Base-by-base conservation (phyloP, 1,140 invertebrate species). In the Diploscapter pachys region DNA sequence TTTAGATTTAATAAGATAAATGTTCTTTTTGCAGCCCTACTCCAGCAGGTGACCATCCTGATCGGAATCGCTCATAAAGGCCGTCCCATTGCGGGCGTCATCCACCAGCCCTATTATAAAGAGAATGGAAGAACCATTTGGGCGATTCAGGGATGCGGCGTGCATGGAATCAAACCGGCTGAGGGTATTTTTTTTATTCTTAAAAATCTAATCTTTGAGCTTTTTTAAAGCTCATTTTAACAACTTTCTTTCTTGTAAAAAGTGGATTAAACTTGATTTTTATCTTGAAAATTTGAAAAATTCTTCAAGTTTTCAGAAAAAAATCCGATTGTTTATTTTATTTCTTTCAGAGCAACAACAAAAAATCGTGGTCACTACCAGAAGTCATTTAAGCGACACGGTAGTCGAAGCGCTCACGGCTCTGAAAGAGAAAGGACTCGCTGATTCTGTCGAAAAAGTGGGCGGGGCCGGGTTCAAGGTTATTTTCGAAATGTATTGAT, bases 381-480 rank as follows among this genome's bases (percentile, higher is more conserved):
- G 95, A 83, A 96, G 93, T 67, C 96, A 99, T 88, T 92, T 90
- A 4, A 93, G 92, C 84, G 88, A 88, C 51, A 86, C 91, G 55
- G 93, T 97, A 2, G 90, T 94, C 82, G 89, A 90, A 75, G 92
- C 94, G 49, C 88, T 99, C 3, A 90, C 93, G 80, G 90, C 92
- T 8, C 90, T 97, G 83, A 89, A 92, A 81, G 62, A 78, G 48
- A 51, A 67, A n/a, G 76, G 78, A 51, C 63, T 86, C n/a, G 92
- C 96, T 4, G 90, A 91, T 80, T 90, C 93, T 84, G 89, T 98
- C 4, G 81, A 96, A 3, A 89, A 91, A 86, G 94, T 98, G 57
- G 96, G 96, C 13, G 96, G 96, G 31, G 95, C 95, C 73, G 96
- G 96, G 0, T 92, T 94, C 84, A 99, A 99, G 89, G 95, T 96